Evolutionary conservation across 2,888 invertebrate species (phyloP).

Genomic region (Phengaris alcon): DNA sequence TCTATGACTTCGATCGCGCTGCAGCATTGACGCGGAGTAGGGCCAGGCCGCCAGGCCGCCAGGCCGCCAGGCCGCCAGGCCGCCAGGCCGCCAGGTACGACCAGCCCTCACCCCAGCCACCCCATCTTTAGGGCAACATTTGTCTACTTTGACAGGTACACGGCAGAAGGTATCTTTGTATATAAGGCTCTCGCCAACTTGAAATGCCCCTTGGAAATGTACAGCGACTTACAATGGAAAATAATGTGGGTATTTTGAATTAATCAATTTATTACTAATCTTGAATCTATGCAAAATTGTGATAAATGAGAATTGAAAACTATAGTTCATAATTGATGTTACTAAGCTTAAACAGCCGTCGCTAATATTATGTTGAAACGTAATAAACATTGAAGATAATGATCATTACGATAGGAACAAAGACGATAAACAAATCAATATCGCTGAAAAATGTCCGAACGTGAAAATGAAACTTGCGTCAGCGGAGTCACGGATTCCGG

Average conservation of each 20-base stretch:
- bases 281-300: background rate
- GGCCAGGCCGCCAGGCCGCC: slow-evolving; percentile 47
- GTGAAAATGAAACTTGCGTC: slow-evolving; percentile 17
- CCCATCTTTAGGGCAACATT: slow-evolving; percentile 43
- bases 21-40: slow-evolving; percentile 45
- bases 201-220: background rate
- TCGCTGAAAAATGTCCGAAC: slow-evolving; percentile 1
- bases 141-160: slow-evolving; percentile 70
- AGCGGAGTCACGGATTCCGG: background rate
- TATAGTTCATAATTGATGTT: background rate
- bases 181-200: background rate
- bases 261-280: background rate
- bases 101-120: slow-evolving; percentile 35
- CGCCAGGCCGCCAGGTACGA: slow-evolving; percentile 43
- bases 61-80: too few relatives aligned
- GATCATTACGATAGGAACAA: background rate
- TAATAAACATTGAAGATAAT: background rate
- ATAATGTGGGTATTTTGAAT: background rate
- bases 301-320: background rate
- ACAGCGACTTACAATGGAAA: background rate
- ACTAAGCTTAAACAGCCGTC: background rate
- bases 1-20: slow-evolving; percentile 50
- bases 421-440: background rate
- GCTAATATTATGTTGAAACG: too few relatives aligned
- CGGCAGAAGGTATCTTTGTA: slow-evolving; percentile 29